Percentiles rank a stretch among this genome's conserved stretches.
Evolutionary conservation across 2,797 vertebrate species (phyloP).

Genomic region (Allobates femoralis): DNA sequence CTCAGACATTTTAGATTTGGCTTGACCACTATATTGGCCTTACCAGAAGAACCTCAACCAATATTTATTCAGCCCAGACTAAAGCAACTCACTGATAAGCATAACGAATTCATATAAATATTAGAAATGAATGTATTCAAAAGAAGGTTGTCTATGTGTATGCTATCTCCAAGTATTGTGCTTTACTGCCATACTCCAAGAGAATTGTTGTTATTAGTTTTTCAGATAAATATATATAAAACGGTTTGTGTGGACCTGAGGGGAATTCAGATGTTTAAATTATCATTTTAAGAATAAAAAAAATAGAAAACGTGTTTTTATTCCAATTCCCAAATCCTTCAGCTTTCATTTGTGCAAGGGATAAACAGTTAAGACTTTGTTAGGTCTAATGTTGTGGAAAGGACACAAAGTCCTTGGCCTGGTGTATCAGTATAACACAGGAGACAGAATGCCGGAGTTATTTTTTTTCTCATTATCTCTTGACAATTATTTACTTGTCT

Average conservation of each 20-base stretch:
- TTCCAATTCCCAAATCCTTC: neutral
- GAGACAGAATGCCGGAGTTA: neutral
- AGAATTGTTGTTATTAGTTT: neutral
- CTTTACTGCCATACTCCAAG: neutral
- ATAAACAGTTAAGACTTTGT: conserved; percentile 14
- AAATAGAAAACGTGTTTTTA: neutral
- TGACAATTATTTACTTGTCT: conserved; percentile 23
- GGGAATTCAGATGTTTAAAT: neutral
- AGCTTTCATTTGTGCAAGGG: neutral
- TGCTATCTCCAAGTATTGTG: neutral
- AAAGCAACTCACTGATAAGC: neutral
- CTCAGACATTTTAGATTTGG: no score
- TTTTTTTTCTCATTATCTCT: conserved; percentile 9
- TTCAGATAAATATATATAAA: neutral
- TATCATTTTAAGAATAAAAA: neutral
- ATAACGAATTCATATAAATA: no score
- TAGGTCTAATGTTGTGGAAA: conserved; percentile 30
- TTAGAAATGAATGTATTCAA: no score
- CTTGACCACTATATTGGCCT: no score
- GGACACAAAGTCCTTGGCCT: conserved; percentile 26
- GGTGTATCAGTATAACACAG: neutral
- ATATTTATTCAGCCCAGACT: neutral
- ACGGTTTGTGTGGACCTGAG: neutral
- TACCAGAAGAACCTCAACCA: neutral
- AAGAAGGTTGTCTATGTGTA: neutral